These are phyloP conservation scores for Enoplosus armatus DNA, from an alignment of 2,797 vertebrate species.

Conservation along the genomic window DNA sequence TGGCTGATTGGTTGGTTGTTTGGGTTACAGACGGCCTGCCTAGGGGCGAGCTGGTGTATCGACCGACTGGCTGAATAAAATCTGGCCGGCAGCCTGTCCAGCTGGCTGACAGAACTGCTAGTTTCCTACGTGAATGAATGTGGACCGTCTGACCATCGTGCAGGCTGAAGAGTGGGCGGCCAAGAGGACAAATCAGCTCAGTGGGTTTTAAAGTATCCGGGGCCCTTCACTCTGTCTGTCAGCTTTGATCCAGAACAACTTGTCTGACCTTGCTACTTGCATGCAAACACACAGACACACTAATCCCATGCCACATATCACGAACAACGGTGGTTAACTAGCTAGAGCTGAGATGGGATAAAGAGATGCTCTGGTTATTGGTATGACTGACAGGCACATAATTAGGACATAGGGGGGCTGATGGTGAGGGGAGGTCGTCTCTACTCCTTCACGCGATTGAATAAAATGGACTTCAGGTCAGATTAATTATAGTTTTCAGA, in stretches of 20 bases:
- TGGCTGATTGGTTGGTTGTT: not conserved
- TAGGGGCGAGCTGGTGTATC: conserved; percentile 16
- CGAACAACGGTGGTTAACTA: conserved; percentile 46
- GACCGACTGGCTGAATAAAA: conserved; percentile 37
- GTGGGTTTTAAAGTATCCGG: conserved; percentile 48
- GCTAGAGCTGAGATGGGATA: conserved; percentile 41
- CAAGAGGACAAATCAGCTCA: conserved; percentile 42
- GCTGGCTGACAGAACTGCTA: conserved; percentile 10
- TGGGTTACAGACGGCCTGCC: not conserved
- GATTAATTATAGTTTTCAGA: not conserved
- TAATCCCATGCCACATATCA: conserved; percentile 68
- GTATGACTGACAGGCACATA: conserved; percentile 29
- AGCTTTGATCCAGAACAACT: conserved; percentile 57
- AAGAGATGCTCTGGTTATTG: conserved; percentile 37
- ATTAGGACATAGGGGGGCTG: conserved; percentile 48
- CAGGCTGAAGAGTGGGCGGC: conserved; percentile 8
- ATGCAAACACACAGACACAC: conserved; percentile 63
- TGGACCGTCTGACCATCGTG: conserved; percentile 4
- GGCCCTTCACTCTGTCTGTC: conserved; percentile 50
- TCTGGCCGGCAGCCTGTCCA: conserved; percentile 4
- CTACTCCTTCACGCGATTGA: conserved; percentile 4
- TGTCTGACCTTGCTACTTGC: conserved; percentile 59
- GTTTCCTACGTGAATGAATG: conserved; percentile 15
- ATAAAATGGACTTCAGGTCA: not conserved
- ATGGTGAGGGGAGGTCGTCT: not conserved